These are phyloP conservation scores for Conus canariensis DNA, from an alignment of 2,888 invertebrate genomes.

Conservation along the genomic window DNA sequence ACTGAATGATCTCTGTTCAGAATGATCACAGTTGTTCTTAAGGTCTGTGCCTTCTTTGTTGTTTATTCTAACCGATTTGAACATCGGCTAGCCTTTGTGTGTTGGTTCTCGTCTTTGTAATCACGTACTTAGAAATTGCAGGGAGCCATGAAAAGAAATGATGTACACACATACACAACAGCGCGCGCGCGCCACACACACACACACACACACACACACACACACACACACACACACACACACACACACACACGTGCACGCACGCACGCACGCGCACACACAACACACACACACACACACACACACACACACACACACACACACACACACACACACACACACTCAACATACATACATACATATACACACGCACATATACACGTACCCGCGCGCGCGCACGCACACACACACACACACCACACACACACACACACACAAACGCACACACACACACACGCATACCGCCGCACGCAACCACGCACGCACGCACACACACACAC, in stretches of 20 bases:
- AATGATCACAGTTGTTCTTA: too few species aligned
- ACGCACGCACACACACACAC: conserved; percentile 16
- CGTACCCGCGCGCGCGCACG: background rate
- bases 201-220: conserved; percentile 28
- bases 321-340: conserved; percentile 5
- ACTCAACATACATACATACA: background rate
- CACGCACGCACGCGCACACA: too few species aligned
- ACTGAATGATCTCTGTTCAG: too few species aligned
- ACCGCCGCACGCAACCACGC: background rate
- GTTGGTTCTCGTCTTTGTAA: too few species aligned
- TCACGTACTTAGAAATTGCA: too few species aligned
- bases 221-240: conserved; percentile 17
- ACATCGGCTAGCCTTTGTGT: too few species aligned
- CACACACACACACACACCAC: conserved; percentile 11
- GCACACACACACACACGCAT: background rate
- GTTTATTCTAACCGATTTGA: too few species aligned
- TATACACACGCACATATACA: background rate
- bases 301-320: background rate
- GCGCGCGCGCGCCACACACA: background rate
- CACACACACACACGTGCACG: background rate
- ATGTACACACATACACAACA: background rate
- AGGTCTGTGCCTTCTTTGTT: too few species aligned
- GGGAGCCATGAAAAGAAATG: too few species aligned
- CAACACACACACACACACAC: too few species aligned
- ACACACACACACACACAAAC: background rate